Evolutionary conservation across 2,113 vertebrate species (phyloP).

Genomic region (Lamprologus lemairii): DNA sequence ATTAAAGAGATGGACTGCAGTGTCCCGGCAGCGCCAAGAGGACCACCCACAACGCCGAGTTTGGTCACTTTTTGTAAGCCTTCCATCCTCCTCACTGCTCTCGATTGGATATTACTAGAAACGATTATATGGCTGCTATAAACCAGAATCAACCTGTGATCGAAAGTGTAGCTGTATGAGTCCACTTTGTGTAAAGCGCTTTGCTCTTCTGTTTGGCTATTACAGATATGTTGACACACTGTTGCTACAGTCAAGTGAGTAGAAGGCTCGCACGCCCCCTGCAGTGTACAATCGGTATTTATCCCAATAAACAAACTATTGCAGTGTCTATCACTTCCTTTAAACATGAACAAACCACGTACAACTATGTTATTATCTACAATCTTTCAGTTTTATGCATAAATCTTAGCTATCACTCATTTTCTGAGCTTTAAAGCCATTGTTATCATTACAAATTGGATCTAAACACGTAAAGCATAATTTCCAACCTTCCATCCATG

Average conservation of each 20-base stretch:
- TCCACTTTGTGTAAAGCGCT: not conserved
- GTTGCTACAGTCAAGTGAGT: not conserved
- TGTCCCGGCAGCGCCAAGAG: not conserved
- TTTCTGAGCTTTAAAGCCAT: not conserved
- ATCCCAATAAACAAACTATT: not conserved
- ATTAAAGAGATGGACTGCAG: constrained; percentile 43
- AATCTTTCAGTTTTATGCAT: not conserved
- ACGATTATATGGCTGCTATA: not conserved
- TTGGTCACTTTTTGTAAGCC: constrained; percentile 34
- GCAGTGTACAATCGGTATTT: not conserved
- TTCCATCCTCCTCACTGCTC: not conserved
- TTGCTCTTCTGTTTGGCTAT: not conserved
- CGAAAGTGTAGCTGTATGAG: not conserved
- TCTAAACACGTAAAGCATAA: not conserved
- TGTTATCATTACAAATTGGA: not conserved
- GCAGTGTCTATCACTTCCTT: not conserved
- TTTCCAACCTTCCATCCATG: not conserved
- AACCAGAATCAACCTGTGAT: not conserved
- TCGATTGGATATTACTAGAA: not conserved
- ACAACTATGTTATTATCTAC: not conserved
- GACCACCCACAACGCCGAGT: constrained; percentile 68
- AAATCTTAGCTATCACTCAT: not conserved
- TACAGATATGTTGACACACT: constrained; percentile 21
- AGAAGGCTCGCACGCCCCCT: constrained; percentile 43
- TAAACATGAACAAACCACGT: not conserved